phyloP scores from a whole-genome alignment of 2,888 invertebrate species.

The Pristionchus exspectatus region DNA sequence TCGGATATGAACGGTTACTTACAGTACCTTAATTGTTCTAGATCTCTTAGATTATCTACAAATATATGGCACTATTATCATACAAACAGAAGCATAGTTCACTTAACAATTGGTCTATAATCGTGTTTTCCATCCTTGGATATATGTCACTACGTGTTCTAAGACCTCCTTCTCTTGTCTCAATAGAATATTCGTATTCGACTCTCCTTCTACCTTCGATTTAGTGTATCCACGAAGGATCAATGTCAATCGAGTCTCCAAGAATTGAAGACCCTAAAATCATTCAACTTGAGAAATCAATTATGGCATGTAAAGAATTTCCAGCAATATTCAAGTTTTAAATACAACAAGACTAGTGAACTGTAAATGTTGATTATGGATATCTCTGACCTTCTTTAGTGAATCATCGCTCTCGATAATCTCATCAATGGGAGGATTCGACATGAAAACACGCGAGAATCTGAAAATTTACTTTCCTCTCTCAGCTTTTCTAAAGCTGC shows the following conservation, averaged over 20 bases:
- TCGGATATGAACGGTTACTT: constrained; percentile 31
- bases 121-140: constrained; percentile 12
- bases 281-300: background rate
- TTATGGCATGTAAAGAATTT: no score
- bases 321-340: background rate
- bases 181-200: constrained; percentile 22
- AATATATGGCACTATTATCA: constrained; percentile 47
- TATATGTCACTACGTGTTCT: constrained; percentile 18
- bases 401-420: constrained; percentile 27
- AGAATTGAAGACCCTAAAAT: constrained; percentile 35
- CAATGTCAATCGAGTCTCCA: constrained; percentile 32
- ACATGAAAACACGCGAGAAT: constrained; percentile 51
- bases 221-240: constrained; percentile 52
- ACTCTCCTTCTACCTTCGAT: constrained; percentile 38
- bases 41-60: background rate
- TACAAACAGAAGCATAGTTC: constrained; percentile 31
- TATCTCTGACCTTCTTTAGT: constrained; percentile 19
- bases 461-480: background rate
- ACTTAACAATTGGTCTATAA: background rate
- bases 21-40: background rate
- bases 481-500: no score
- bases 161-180: constrained; percentile 51
- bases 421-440: constrained; percentile 53
- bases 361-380: background rate
- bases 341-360: background rate